Evolutionary conservation across 2,797 vertebrate genomes (phyloP), one percentile per base, ranked within the genome.

Genomic region (Anableps anableps): DNA sequence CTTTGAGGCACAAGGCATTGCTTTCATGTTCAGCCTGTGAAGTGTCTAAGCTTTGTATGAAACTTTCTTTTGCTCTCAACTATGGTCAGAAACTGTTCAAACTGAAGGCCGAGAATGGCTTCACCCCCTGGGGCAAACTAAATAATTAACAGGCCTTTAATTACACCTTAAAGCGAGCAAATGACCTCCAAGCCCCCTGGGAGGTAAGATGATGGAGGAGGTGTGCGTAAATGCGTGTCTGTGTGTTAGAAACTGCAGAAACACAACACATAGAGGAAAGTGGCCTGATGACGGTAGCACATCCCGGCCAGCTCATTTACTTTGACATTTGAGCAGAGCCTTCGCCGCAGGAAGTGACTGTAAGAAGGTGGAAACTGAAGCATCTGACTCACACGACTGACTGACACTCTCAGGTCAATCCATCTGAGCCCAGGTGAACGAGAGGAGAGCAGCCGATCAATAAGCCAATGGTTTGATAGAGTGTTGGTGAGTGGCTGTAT

Each of bases 121-220:
- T 83, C 43, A 36, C 86, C 89, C 92, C 86, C 88, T 13, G 72
- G 81, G 87, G 93, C 70, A 17, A 72, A 80, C 86, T 96, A 89
- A 96, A 96, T 96, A 95, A 96, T 96, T 94, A 94, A 96, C 86
- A 50, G 91, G 71, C 71, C 89, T 91, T 93, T 96, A 95, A 96
- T 96, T 96, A 95, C 95, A 95, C 91, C 88, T 90, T 91, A 93
- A 94, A 95, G 92, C 7, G 77, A 91, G 87, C 78, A 86, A 92
- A 94, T 94, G 90, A 94, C 91, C 93, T 92, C 84, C 43, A 21
- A 83, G 77, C 77, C 86, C 88, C 85, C 43, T 75, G 86, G 82
- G 86, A 84, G 82, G 82, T 36, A 55, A 64, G 21, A 80, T 86
- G 78, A 76, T 43, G 43, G 19, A 64, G 62, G 74, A n/a, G 19